A percentile compares a stretch with the other conserved stretches of the same genome.
Conservation (phyloP, 1,140 invertebrate genomes). For the Dermatophagoides farinae region DNA sequence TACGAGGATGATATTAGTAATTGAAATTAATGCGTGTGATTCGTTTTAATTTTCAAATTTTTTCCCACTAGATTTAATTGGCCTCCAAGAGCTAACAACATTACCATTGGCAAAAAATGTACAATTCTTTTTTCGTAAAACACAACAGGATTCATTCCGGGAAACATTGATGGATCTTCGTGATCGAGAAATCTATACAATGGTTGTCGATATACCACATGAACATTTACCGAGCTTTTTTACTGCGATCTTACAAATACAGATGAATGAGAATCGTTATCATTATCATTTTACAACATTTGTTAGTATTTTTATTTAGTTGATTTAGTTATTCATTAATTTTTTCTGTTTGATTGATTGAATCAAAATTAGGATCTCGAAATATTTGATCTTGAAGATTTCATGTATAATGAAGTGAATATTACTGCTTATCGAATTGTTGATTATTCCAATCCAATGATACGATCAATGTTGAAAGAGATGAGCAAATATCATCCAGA, state of each 20-base stretch:
- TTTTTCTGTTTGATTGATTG: too few species aligned
- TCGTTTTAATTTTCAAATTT: not conserved
- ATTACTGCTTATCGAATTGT: conserved; percentile 74
- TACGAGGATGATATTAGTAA: conserved; percentile 71
- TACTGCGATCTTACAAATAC: conserved; percentile 61
- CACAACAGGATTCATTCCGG: conserved; percentile 46
- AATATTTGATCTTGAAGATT: conserved; percentile 73
- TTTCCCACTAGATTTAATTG: conserved; percentile 49
- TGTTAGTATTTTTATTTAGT: conserved; percentile 40
- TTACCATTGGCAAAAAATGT: conserved; percentile 32
- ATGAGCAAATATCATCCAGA: conserved; percentile 65
- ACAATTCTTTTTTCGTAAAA: conserved; percentile 64
- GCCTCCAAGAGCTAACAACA: conserved; percentile 59
- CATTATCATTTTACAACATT: conserved; percentile 83
- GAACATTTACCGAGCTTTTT: conserved; percentile 51
- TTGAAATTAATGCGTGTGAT: conserved; percentile 14
- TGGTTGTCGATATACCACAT: conserved; percentile 62
- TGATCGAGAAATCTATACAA: conserved; percentile 56
- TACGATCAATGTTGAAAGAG: conserved; percentile 49
- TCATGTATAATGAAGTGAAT: conserved; percentile 80
- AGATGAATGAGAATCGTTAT: conserved; percentile 81
- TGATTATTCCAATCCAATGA: conserved; percentile 50
- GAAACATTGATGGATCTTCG: conserved; percentile 53
- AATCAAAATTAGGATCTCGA: conserved; percentile 55
- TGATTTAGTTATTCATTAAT: not conserved